Evolutionary conservation across 1,140 invertebrate species (phyloP).

Genomic region (Macrobrachium nipponense): DNA sequence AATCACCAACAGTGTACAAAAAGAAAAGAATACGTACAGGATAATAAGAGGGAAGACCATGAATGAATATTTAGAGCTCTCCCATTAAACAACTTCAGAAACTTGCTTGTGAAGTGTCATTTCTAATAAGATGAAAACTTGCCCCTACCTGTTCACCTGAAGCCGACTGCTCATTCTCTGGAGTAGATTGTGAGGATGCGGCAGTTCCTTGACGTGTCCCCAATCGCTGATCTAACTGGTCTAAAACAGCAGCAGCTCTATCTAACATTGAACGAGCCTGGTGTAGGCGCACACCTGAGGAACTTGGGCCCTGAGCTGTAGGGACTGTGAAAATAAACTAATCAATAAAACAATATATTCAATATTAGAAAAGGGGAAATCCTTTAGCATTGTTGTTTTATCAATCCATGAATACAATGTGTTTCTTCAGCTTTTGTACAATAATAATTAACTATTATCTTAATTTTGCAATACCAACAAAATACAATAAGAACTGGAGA

Average conservation of each 20-base stretch:
- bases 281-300: conserved; percentile 65
- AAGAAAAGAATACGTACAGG: neutral
- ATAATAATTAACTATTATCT: too few relatives aligned
- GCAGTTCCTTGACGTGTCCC: conserved; percentile 34
- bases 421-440: too few relatives aligned
- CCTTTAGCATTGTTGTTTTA: neutral
- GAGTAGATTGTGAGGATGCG: neutral
- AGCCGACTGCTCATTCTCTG: conserved; percentile 26
- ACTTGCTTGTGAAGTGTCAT: too few relatives aligned
- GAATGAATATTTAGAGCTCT: too few relatives aligned
- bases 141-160: conserved; percentile 1
- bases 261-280: conserved; percentile 64
- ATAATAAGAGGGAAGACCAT: neutral
- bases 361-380: neutral
- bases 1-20: neutral
- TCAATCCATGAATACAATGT: too few relatives aligned
- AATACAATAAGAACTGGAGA: too few relatives aligned
- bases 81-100: too few relatives aligned
- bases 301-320: conserved; percentile 65
- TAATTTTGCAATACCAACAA: too few relatives aligned
- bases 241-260: conserved; percentile 64
- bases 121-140: neutral
- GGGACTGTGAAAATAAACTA: conserved; percentile 1
- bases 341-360: neutral
- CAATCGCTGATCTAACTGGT: conserved; percentile 62